Evolutionary conservation across 2,113 vertebrate genomes (phyloP).

Genomic region (Pica pica): DNA sequence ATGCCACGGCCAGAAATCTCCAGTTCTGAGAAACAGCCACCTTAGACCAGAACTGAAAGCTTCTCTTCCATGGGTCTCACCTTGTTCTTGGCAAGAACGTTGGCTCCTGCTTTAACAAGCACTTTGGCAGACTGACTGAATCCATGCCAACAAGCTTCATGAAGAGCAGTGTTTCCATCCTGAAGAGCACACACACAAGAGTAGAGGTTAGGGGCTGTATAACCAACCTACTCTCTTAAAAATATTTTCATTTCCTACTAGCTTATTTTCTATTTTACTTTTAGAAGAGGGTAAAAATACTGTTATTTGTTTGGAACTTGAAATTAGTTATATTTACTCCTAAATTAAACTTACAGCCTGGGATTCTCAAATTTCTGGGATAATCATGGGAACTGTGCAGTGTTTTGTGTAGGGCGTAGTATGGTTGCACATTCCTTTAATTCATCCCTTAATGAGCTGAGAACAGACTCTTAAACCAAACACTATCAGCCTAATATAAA

Average conservation of each 20-base stretch:
- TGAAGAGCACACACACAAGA: conserved; percentile 43
- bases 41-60: background rate
- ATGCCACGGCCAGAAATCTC: background rate
- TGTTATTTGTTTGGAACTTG: background rate
- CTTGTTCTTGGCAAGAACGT: conserved; percentile 94
- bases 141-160: conserved; percentile 94
- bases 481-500: background rate
- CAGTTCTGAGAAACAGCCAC: background rate
- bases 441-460: background rate
- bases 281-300: background rate
- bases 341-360: background rate
- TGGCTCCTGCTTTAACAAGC: conserved; percentile 93
- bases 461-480: background rate
- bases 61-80: conserved; percentile 69
- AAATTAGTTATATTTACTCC: background rate
- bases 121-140: conserved; percentile 94
- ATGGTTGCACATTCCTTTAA: background rate
- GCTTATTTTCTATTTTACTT: background rate
- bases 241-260: background rate
- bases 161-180: conserved; percentile 93
- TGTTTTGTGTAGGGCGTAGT: rapidly evolving
- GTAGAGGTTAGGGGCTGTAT: background rate
- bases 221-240: background rate
- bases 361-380: background rate
- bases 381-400: background rate